These are phyloP conservation scores for Micoletzkya japonica DNA, from an alignment of 2,888 invertebrate genomes.

Conservation along the genomic window DNA sequence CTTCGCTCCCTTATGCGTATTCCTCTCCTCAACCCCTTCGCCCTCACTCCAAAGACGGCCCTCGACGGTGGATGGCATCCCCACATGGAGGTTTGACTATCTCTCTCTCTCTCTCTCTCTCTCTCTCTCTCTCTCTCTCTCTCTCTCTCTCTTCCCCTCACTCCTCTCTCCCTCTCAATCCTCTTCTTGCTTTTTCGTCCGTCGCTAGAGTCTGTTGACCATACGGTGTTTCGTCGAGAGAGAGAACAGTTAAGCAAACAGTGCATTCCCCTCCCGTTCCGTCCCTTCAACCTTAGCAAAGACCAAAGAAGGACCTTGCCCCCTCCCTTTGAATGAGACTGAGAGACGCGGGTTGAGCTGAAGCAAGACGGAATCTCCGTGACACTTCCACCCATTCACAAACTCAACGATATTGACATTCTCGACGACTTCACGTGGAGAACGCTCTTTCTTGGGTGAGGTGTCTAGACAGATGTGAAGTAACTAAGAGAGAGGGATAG, in stretches of 20 bases:
- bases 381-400: constrained; percentile 20
- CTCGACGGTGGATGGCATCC: constrained; percentile 24
- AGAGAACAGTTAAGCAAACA: background rate
- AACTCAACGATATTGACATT: constrained; percentile 14
- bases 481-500: too few relatives aligned
- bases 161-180: too few relatives aligned
- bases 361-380: constrained; percentile 9
- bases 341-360: constrained; percentile 1
- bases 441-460: constrained; percentile 22
- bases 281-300: background rate
- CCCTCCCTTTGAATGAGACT: too few relatives aligned
- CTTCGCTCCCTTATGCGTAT: constrained; percentile 20
- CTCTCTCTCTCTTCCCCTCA: too few relatives aligned
- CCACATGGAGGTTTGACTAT: background rate
- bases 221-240: too few relatives aligned
- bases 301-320: too few relatives aligned
- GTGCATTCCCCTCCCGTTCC: background rate
- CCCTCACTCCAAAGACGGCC: constrained; percentile 24
- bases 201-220: too few relatives aligned
- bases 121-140: too few relatives aligned
- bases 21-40: constrained; percentile 26
- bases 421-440: constrained; percentile 29
- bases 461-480: background rate
- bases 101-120: background rate
- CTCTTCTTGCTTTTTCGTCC: too few relatives aligned